Evolutionary conservation across 1,140 invertebrate species (phyloP).

Genomic region (Zaprionus tsacasi): DNA sequence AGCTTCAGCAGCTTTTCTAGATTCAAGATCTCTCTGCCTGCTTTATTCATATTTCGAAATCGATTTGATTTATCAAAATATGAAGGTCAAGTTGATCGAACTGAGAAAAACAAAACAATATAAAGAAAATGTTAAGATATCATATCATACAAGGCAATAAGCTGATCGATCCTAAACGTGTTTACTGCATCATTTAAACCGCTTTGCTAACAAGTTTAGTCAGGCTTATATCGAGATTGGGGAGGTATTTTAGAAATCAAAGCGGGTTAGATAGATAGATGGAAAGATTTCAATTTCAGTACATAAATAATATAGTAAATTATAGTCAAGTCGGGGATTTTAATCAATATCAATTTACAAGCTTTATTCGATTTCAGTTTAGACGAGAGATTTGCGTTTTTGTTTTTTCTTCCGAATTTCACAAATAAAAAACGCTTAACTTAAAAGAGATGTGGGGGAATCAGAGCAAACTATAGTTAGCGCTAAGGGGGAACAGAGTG

Average conservation of each 20-base stretch:
- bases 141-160: slow-evolving; percentile 14
- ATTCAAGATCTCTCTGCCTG: slow-evolving; percentile 6
- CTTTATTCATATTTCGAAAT: background rate
- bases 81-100: slow-evolving; percentile 29
- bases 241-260: slow-evolving; percentile 1
- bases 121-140: slow-evolving; percentile 30
- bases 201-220: slow-evolving; percentile 25
- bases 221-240: background rate
- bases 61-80: slow-evolving; percentile 26
- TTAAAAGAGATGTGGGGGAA: slow-evolving; percentile 17
- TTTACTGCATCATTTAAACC: slow-evolving; percentile 32
- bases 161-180: slow-evolving; percentile 22
- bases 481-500: slow-evolving; percentile 3
- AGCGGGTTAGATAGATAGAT: slow-evolving; percentile 1
- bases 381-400: slow-evolving; percentile 32
- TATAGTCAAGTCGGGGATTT: slow-evolving; percentile 21
- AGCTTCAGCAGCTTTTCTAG: background rate
- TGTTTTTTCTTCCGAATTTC: slow-evolving; percentile 14
- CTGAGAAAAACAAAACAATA: slow-evolving; percentile 1
- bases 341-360: slow-evolving; percentile 66
- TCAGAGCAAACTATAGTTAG: slow-evolving; percentile 59
- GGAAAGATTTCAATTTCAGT: slow-evolving; percentile 13
- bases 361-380: slow-evolving; percentile 64
- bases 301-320: slow-evolving; percentile 24
- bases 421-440: slow-evolving; percentile 34